A percentile compares a stretch with the other conserved stretches of the same genome.
Evolutionary conservation across 2,888 invertebrate genomes (phyloP).

Genomic region (Colostygia pectinataria): DNA sequence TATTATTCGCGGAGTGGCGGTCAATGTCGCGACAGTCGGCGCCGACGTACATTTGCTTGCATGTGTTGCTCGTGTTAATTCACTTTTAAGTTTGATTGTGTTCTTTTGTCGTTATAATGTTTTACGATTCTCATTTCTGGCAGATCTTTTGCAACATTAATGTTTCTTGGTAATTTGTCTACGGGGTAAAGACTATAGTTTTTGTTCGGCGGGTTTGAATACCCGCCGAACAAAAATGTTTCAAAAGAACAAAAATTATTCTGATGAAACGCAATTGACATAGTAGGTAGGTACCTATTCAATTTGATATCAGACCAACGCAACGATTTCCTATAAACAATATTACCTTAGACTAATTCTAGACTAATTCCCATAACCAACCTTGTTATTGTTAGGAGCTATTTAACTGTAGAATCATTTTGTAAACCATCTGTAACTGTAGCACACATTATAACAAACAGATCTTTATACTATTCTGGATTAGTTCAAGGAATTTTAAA

Average conservation of each 20-base stretch:
- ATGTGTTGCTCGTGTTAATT: conserved; percentile 63
- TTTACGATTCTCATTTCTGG: conserved; percentile 13
- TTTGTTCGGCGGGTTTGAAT: too few species aligned
- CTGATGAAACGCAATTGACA: too few species aligned
- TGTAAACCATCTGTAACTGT: conserved; percentile 23
- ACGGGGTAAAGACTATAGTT: background rate
- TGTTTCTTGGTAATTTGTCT: conserved; percentile 19
- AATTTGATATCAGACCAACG: background rate
- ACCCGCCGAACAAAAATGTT: too few species aligned
- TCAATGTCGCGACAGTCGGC: conserved; percentile 76
- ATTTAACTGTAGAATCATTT: conserved; percentile 29
- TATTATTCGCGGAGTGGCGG: conserved; percentile 78
- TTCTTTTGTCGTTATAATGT: conserved; percentile 20
- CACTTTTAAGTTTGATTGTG: conserved; percentile 44
- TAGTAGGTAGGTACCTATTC: too few species aligned
- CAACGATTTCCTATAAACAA: background rate
- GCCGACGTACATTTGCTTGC: conserved; percentile 65
- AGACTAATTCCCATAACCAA: conserved; percentile 12
- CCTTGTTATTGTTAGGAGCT: conserved; percentile 27
- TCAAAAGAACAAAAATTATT: too few species aligned
- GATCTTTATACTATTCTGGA: conserved; percentile 63
- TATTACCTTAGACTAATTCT: too few species aligned
- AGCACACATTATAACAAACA: conserved; percentile 40
- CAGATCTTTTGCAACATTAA: conserved; percentile 2
- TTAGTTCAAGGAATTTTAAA: conserved; percentile 74